A percentile compares a stretch with the other conserved stretches of the same genome.
phyloP scores from a whole-genome alignment of 2,113 vertebrate genomes.

The Ageneiosus marmoratus region DNA sequence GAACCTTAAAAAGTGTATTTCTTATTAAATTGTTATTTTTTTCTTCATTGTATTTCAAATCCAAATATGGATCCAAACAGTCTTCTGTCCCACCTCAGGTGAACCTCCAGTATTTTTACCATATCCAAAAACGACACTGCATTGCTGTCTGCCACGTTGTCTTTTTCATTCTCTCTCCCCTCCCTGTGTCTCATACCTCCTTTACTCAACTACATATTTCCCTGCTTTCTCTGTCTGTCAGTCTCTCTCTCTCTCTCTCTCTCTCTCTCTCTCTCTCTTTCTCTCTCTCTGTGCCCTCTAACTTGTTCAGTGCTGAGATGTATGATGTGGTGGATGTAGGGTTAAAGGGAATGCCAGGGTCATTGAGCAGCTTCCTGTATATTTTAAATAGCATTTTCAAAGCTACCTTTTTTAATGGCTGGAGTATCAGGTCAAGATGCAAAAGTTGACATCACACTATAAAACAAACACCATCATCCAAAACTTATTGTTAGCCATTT shows the following conservation, averaged over 20 bases:
- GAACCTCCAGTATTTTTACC: conserved; percentile 61
- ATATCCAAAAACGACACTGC: conserved; percentile 55
- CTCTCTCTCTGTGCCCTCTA: conserved; percentile 33
- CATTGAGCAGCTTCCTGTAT: conserved; percentile 58
- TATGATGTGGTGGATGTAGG: conserved; percentile 60
- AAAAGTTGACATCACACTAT: not conserved
- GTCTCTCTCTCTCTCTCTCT: conserved; percentile 30
- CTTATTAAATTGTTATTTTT: not conserved
- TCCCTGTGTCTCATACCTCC: conserved; percentile 48
- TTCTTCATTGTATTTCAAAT: not conserved
- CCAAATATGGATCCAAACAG: conserved; percentile 19
- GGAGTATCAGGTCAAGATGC: conserved; percentile 34
- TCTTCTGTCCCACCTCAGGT: conserved; percentile 63
- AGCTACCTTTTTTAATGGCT: conserved; percentile 51
- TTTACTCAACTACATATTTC: conserved; percentile 14
- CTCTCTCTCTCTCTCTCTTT: conserved; percentile 31
- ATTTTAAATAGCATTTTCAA: conserved; percentile 62
- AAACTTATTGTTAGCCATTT: not conserved
- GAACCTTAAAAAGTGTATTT: not conserved
- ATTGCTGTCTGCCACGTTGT: conserved; percentile 76
- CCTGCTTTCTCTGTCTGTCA: not conserved
- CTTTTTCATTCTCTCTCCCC: conserved; percentile 59
- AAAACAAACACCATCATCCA: not conserved
- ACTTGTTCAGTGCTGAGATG: conserved; percentile 13
- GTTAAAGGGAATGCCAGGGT: conserved; percentile 56